Percentiles rank a stretch among this genome's conserved stretches.
Evolutionary conservation across 2,888 invertebrate species (phyloP).

Genomic region (Synergus laeviventris): DNA sequence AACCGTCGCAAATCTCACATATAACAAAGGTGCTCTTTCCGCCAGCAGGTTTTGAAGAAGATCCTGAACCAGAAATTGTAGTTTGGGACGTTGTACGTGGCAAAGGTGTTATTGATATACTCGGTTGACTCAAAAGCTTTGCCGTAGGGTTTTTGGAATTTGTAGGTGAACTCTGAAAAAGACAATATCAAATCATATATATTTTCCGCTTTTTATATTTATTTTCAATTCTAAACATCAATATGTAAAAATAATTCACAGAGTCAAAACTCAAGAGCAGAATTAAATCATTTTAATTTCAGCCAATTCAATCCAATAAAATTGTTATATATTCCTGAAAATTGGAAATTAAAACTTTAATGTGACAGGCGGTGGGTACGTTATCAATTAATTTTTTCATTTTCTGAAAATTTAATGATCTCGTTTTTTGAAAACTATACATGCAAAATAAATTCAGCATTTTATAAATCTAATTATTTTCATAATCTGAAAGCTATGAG

Average conservation of each 20-base stretch:
- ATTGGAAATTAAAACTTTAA: constrained; percentile 12
- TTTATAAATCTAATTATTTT: not conserved
- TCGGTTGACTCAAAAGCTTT: constrained; percentile 84
- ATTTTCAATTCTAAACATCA: not conserved
- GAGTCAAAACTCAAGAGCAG: not conserved
- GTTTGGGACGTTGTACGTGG: constrained; percentile 79
- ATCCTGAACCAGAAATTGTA: constrained; percentile 71
- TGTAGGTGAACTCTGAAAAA: constrained; percentile 70
- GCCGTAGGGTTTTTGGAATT: constrained; percentile 74
- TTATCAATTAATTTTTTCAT: constrained; percentile 3
- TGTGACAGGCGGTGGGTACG: constrained; percentile 20
- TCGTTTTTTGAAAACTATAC: not conserved
- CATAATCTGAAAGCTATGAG: not conserved
- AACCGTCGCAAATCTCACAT: constrained; percentile 98
- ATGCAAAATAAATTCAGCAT: not conserved
- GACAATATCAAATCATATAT: not conserved
- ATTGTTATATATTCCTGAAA: not conserved
- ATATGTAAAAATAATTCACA: not conserved
- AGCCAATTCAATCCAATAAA: not conserved
- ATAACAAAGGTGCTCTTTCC: constrained; percentile 92
- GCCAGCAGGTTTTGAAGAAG: constrained; percentile 72
- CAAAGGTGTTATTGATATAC: constrained; percentile 93
- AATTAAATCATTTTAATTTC: not conserved
- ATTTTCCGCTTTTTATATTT: not conserved
- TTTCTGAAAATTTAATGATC: not conserved